These are phyloP conservation scores for Lissocephala sabroskyi DNA, from an alignment of 2,888 invertebrate species.

Conservation along the genomic window DNA sequence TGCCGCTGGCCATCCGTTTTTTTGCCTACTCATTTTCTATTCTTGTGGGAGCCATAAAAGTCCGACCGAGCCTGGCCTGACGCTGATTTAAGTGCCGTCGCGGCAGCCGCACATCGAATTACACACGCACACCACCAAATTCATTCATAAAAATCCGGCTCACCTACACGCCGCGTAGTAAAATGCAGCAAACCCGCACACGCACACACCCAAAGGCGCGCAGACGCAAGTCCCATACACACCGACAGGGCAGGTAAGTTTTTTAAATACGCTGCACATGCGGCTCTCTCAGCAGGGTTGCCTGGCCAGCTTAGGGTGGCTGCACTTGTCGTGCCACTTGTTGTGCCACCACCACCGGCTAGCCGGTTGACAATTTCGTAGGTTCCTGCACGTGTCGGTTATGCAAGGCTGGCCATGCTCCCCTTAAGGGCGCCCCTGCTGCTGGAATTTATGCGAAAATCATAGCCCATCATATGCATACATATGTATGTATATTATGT, in stretches of 20 bases:
- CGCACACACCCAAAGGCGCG: neutral
- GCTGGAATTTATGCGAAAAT: constrained; percentile 56
- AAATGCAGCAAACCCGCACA: constrained; percentile 42
- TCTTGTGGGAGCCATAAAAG: neutral
- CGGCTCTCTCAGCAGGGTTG: constrained; percentile 11
- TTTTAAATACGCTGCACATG: constrained; percentile 34
- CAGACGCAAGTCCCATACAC: neutral
- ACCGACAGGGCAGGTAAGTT: neutral
- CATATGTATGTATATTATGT: constrained; percentile 8
- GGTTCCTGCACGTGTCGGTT: constrained; percentile 64
- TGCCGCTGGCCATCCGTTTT: too few relatives aligned
- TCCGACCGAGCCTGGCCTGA: neutral
- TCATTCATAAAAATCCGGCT: constrained; percentile 65
- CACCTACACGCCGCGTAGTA: constrained; percentile 64
- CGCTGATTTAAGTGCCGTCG: constrained; percentile 13
- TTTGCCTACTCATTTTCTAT: neutral
- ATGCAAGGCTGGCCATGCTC: constrained; percentile 53
- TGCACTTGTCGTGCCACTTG: constrained; percentile 7
- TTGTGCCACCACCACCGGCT: constrained; percentile 4
- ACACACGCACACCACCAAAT: constrained; percentile 41
- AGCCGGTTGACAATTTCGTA: too few relatives aligned
- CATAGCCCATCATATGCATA: constrained; percentile 57
- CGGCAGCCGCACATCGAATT: constrained; percentile 28
- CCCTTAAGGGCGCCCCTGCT: constrained; percentile 30
- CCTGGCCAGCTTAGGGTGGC: neutral